Percentiles rank a stretch among this genome's conserved stretches.
Evolutionary conservation across 2,888 invertebrate genomes (phyloP).

Genomic region (Spodoptera littoralis): DNA sequence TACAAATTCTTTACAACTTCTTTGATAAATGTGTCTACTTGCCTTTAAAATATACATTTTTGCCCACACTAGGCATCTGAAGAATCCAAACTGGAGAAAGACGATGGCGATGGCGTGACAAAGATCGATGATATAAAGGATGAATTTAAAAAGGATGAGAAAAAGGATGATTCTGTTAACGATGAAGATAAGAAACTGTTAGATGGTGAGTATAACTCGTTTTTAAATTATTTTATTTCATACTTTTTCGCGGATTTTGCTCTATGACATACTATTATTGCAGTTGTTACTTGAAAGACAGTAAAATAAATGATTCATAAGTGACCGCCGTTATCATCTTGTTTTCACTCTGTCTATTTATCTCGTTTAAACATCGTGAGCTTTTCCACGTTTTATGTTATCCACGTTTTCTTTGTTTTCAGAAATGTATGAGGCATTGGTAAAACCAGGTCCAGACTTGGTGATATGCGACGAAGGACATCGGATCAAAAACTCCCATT

Average conservation of each 20-base stretch:
- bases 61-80: slow-evolving; percentile 71
- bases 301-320: no score
- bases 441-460: slow-evolving; percentile 97
- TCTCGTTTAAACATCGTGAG: no score
- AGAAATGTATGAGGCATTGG: slow-evolving; percentile 95
- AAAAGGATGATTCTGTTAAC: slow-evolving; percentile 81
- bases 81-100: slow-evolving; percentile 73
- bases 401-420: slow-evolving; percentile 56
- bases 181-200: slow-evolving; percentile 92
- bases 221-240: no score
- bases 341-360: slow-evolving; percentile 2
- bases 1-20: neutral
- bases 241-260: no score
- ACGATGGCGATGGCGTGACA: slow-evolving; percentile 76
- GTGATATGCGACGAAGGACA: slow-evolving; percentile 99
- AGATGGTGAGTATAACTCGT: slow-evolving; percentile 92
- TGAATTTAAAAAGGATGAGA: slow-evolving; percentile 84
- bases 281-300: no score
- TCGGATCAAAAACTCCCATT: slow-evolving; percentile 99
- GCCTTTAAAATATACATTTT: neutral
- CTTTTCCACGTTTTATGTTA: no score
- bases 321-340: no score
- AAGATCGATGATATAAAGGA: slow-evolving; percentile 88
- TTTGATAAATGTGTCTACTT: no score
- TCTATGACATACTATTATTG: no score